Base-by-base conservation (phyloP, 2,797 vertebrate species). In the Scleropages formosus region DNA sequence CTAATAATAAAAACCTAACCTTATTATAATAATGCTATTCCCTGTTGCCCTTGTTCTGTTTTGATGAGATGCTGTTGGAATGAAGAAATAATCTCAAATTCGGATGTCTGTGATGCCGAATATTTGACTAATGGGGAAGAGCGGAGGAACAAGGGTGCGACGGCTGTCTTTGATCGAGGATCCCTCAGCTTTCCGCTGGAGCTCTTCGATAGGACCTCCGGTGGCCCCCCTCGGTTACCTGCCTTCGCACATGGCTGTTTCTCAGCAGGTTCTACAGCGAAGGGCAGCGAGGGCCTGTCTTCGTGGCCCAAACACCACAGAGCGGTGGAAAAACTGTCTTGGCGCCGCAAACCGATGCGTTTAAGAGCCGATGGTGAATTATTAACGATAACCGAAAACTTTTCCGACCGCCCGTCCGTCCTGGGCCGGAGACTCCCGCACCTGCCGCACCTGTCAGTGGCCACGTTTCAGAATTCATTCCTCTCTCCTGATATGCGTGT, bases 181-280 rank as follows among this genome's bases (percentile, higher is more conserved):
- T 61, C 66, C 53, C 16, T 20, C 27, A 22, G 46, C 26, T 26
- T 51, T 39, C 46, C 8, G 20, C 67, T 64, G 69, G 44, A 62
- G 46, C 75, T 16, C 31, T 53, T 56, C 39, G 59, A 65, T 22
- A 49, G 64, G 56, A 49, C 46, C 12, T 62, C 70, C 53, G 53
- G 15, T 66, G 8, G 10, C 24, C 68, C 44, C 69, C 39, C 47
- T 76, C 44, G 69, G 70, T 62, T 76, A 71, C 44, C 27, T 9
- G 46, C 67, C 59, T 63, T 76, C 65, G 69, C 49, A 76, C 66
- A 70, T 70, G 46, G 26, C 62, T 70, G 66, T 69, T 66, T 70
- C 65, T n/a, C 56, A 70, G 51, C 15, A 61, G 20, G 47, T 51
- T 56, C 68, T 6, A 39, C 31, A 2, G 31, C 31, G 44, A 0